Percentiles rank a stretch among this genome's conserved stretches.
Conservation (phyloP, 2,888 invertebrate genomes). For the Drosophila sordidapex region DNA sequence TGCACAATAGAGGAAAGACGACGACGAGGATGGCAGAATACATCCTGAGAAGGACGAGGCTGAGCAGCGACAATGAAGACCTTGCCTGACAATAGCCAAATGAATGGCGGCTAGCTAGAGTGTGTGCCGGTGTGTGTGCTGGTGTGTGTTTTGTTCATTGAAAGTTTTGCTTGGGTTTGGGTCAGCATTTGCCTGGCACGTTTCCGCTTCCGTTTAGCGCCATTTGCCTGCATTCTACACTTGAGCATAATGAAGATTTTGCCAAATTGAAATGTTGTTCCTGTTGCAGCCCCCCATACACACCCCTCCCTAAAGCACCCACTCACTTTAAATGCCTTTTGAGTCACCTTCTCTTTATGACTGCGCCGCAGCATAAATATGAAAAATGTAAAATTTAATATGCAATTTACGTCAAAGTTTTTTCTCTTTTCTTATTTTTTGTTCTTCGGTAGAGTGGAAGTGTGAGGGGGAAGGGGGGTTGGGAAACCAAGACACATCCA, state of each 20-base stretch:
- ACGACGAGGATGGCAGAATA: constrained; percentile 6
- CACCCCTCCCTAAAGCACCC: not conserved
- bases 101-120: constrained; percentile 37
- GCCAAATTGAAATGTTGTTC: constrained; percentile 77
- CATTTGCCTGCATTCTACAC: constrained; percentile 63
- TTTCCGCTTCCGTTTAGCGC: constrained; percentile 78
- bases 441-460: not conserved
- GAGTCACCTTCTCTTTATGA: constrained; percentile 79
- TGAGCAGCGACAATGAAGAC: constrained; percentile 61
- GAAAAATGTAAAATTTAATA: constrained; percentile 82
- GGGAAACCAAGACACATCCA: not conserved
- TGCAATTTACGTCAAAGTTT: constrained; percentile 73
- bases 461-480: not conserved
- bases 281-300: constrained; percentile 7
- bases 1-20: constrained; percentile 59
- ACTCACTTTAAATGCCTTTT: constrained; percentile 49
- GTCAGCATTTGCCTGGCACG: constrained; percentile 66
- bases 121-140: not conserved
- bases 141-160: not conserved
- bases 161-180: constrained; percentile 15
- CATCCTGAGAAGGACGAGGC: constrained; percentile 14
- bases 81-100: constrained; percentile 68
- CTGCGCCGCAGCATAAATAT: constrained; percentile 72
- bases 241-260: constrained; percentile 79
- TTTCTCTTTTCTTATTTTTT: not conserved